Base-by-base conservation (phyloP, 1,140 invertebrate species). In the Eulimnadia texana region DNA sequence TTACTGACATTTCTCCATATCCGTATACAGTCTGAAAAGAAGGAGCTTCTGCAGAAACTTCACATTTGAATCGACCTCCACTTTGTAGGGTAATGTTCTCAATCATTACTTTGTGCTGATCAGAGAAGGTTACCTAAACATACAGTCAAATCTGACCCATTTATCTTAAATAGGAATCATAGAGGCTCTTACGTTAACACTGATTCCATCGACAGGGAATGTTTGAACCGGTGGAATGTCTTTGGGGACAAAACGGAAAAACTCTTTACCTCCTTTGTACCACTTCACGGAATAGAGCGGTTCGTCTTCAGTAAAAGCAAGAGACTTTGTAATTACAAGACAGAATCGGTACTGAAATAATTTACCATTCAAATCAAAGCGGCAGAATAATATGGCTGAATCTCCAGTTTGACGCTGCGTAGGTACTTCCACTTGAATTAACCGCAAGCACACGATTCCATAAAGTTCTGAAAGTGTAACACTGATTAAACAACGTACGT, bases 261-360 rank as follows among this genome's bases (percentile, higher is more conserved):
- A 87, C 73, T 88, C 85, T 66, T 83, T 79, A 62, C 80, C 79
- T 65, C 83, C 84, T 72, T 81, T 84, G 76, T 86, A 87, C 85
- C 85, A 88, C 74, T 87, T 86, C 60, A 87, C 83, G 3, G 84
- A 85, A 70, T 88, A 88, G 25, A 88, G 77, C 1, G 75, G 73
- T 53, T 84, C 83, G 9, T 76, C 79, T 66, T 84, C 82, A 42
- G 6, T 42, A 16, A 42, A 16, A 42, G 33, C 16, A 16, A 42
- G 6, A 16, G 6, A 42, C 16, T 42, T 42, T 42, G 16, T 16
- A 16, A 9, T 42, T 42, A 9, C n/a, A n/a, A n/a, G n/a, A n/a
- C n/a, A n/a, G n/a, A n/a, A n/a, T 42, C 33, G 16, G 6, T 42
- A 42, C 33, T 42, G 6, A 42, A 16, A 16, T 9, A 42, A 42